Evolutionary conservation across 1,140 invertebrate genomes (phyloP).

Genomic region (Halesus radiatus): DNA sequence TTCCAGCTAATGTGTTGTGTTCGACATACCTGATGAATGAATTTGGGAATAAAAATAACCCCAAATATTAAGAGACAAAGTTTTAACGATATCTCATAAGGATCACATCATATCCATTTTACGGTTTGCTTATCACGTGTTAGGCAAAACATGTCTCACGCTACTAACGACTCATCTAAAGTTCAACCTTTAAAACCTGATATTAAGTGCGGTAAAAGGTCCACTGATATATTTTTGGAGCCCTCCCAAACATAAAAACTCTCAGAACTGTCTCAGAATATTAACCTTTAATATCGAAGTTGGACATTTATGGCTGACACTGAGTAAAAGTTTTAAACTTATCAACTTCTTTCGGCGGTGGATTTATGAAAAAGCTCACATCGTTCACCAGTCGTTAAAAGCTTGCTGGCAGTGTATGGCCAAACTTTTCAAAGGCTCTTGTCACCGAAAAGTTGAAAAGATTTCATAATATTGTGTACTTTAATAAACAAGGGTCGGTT

Average conservation of each 20-base stretch:
- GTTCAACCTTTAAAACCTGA: too few species aligned
- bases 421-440: slow-evolving; percentile 22
- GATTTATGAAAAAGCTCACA: slow-evolving; percentile 39
- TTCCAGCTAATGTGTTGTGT: too few species aligned
- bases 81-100: too few species aligned
- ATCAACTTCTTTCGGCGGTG: slow-evolving; percentile 23
- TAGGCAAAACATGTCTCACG: too few species aligned
- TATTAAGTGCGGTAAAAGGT: neutral
- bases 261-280: slow-evolving; percentile 27
- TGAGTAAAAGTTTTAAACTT: slow-evolving; percentile 37
- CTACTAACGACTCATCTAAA: too few species aligned
- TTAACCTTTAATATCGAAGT: slow-evolving; percentile 40
- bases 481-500: neutral
- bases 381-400: slow-evolving; percentile 38
- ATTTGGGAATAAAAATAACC: too few species aligned
- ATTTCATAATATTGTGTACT: slow-evolving; percentile 38
- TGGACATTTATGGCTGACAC: slow-evolving; percentile 36
- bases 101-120: too few species aligned
- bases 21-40: too few species aligned
- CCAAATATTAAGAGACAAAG: too few species aligned
- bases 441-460: slow-evolving; percentile 23
- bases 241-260: slow-evolving; percentile 20
- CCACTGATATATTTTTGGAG: neutral
- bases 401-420: slow-evolving; percentile 28
- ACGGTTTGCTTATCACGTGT: too few species aligned